Base-by-base conservation (phyloP, 1,140 invertebrate genomes). In the Drosophila mayri region DNA sequence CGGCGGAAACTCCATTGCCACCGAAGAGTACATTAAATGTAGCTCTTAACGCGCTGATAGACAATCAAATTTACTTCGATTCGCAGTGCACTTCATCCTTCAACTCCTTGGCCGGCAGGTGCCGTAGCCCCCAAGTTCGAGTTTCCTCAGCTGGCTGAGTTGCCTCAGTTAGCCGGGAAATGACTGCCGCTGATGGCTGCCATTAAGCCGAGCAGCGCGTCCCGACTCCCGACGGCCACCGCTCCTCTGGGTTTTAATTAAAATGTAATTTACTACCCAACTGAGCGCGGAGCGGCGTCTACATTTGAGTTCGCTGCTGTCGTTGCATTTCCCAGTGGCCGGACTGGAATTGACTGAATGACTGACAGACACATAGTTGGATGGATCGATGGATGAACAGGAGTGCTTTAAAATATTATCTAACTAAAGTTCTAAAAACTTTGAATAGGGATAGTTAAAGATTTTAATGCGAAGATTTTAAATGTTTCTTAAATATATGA, bases 191-290 rank as follows among this genome's bases (percentile, higher is more conserved):
- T 84, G 85, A 88, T 81, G 61, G 70, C 55, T 84, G 61, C 74
- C 78, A 81, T 90, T 88, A 84, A 46, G 76, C 43, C 49, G 16
- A 50, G 43, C 30, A 55, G n/a, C 14, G 14, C 46, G 41, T 70
- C 72, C 58, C 77, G 61, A 79, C 30, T 66, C 66, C 66, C 66
- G 30, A 46, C 14, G 66, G 66, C 38, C 66, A 38, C 14, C 28
- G 3, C 32, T 70, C 66, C 63, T 46, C 52, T 67, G 66, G 66
- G 81, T 63, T 85, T 90, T 90, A 90, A 90, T 90, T 85, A 85
- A 90, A 90, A 85, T 85, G 86, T 90, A 90, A 90, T 90, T 90
- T 81, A 79, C 77, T 64, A 76, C 55, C 84, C 70, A 60, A 63
- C 71, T 64, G 62, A 68, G 71, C 38, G 55, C 16, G 46, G 46